Evolutionary conservation across 2,888 invertebrate species (phyloP), one percentile per base, ranked within the genome.

Genomic region (Diabrotica balteata): DNA sequence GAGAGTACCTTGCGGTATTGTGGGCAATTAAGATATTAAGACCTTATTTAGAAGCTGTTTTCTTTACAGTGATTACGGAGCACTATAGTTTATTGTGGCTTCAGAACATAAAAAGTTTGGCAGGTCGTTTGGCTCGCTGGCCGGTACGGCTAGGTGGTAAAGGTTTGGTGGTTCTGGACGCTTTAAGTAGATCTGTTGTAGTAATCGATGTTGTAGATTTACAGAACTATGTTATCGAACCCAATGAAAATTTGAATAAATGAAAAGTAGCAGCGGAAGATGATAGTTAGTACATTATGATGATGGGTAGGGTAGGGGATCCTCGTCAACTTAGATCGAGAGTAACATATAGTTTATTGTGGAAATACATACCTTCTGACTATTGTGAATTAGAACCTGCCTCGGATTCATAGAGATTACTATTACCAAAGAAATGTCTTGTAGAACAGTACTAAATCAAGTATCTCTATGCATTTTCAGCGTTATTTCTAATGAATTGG

Each of bases 11-110:
- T n/a, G n/a, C n/a, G n/a, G n/a, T n/a, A n/a, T n/a, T n/a, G n/a
- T n/a, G n/a, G n/a, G n/a, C n/a, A n/a, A n/a, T n/a, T n/a, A n/a
- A 51, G 11, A 51, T 7, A 51, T 6, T 47, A 4, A 4, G 73
- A 63, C 67, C 62, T 55, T 71, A 68, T 59, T 44, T 73, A 3
- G 67, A 73, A 43, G 72, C 67, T 4, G 32, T 50, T 73, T n/a
- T n/a, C n/a, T n/a, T n/a, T n/a, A n/a, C n/a, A n/a, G n/a, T n/a
- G n/a, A n/a, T n/a, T n/a, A n/a, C n/a, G n/a, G n/a, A n/a, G n/a
- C n/a, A n/a, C n/a, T n/a, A n/a, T n/a, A n/a, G n/a, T n/a, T n/a
- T n/a, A n/a, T n/a, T n/a, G n/a, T n/a, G 70, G 70, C 44, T 73
- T 7, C 22, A 69, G 44, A 11, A 44, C 7, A 9, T 73, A 9